Evolutionary conservation across 2,113 vertebrate species (phyloP).

Genomic region (Chaenocephalus aceratus): DNA sequence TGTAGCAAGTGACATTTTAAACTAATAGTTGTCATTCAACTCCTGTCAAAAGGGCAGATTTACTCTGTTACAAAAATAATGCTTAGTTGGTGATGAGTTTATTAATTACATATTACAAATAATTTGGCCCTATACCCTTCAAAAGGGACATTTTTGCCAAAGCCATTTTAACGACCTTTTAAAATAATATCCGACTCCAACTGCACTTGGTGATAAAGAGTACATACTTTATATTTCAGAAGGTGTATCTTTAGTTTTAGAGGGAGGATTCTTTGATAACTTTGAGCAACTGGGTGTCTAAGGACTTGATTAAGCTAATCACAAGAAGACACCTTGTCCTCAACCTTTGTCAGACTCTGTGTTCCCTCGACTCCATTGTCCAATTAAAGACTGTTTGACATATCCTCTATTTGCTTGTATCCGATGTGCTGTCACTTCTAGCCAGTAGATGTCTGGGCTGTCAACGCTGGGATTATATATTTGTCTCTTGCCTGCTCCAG

Average conservation of each 20-base stretch:
- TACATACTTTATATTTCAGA: conserved; percentile 19
- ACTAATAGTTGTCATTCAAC: neutral
- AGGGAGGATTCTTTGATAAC: conserved; percentile 9
- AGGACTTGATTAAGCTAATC: conserved; percentile 41
- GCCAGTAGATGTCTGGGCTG: conserved; percentile 47
- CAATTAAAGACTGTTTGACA: conserved; percentile 68
- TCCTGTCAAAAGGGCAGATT: neutral
- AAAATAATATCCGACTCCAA: neutral
- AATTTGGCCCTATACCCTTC: neutral
- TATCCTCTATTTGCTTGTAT: conserved; percentile 48
- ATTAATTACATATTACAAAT: neutral
- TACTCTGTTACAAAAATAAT: neutral
- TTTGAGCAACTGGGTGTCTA: conserved; percentile 14
- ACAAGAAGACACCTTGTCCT: conserved; percentile 24
- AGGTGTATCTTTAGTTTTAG: neutral
- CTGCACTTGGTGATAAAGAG: neutral
- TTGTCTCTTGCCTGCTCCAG: conserved; percentile 46
- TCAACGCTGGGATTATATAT: conserved; percentile 59
- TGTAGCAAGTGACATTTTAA: neutral
- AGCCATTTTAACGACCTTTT: neutral
- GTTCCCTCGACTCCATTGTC: conserved; percentile 47
- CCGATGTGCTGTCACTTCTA: conserved; percentile 54
- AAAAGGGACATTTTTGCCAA: neutral
- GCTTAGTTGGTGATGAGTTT: neutral
- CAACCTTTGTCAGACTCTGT: conserved; percentile 24